These are phyloP conservation scores for Todiramphus saurophagus DNA, from an alignment of 2,113 vertebrate genomes.

Conservation along the genomic window DNA sequence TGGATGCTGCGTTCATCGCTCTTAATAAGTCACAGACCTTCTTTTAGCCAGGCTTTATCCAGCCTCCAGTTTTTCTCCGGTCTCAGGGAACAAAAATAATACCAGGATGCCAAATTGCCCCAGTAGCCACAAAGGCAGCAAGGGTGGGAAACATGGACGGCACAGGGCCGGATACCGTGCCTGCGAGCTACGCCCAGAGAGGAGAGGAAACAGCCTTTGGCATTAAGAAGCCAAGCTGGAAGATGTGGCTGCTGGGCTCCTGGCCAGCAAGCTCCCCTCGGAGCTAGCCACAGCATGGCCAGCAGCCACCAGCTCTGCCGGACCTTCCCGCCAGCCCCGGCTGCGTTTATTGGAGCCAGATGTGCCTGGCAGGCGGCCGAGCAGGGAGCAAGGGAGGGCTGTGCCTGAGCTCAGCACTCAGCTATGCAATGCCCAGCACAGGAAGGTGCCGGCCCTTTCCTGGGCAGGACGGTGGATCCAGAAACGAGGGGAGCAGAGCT, in stretches of 20 bases:
- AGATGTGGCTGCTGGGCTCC: background rate
- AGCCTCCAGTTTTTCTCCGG: conserved; percentile 2
- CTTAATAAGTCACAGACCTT: conserved; percentile 50
- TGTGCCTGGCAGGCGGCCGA: background rate
- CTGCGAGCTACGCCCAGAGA: background rate
- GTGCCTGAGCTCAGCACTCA: conserved; percentile 20
- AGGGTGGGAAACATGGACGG: conserved; percentile 1
- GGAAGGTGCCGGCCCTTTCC: conserved; percentile 40
- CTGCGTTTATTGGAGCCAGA: background rate
- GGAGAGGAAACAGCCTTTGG: background rate
- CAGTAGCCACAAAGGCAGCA: conserved; percentile 13
- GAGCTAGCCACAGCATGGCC: rapidly evolving
- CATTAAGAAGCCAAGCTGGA: background rate
- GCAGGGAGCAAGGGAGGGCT: background rate
- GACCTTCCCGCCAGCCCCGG: background rate
- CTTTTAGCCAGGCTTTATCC: conserved; percentile 36
- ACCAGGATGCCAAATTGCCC: conserved; percentile 54
- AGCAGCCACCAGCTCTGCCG: background rate
- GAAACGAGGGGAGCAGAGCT: background rate
- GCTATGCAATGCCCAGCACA: conserved; percentile 1
- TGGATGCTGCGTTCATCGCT: background rate
- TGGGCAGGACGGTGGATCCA: background rate
- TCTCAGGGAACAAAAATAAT: conserved; percentile 54
- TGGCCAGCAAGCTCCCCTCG: background rate
- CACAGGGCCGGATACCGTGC: background rate